Evolutionary conservation across 2,888 invertebrate species (phyloP), one percentile per base, ranked within the genome.

Genomic region (Spatulosminthurus flaviceps): DNA sequence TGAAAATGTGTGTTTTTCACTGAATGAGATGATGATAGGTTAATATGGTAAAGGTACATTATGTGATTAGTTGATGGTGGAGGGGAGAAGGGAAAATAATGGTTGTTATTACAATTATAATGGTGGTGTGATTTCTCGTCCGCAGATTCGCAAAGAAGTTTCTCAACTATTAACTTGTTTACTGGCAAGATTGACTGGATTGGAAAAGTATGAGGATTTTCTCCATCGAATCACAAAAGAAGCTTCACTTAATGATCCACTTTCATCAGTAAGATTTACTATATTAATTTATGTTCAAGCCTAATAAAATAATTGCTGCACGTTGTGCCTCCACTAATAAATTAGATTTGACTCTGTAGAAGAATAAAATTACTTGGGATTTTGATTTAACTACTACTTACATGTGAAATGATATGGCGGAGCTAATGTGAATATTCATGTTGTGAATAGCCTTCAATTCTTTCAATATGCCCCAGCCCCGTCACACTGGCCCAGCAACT

Each of bases 141-240:
- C 72, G n/a, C 75, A 84, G 84, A 82, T 83, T 74, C 90, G 95
- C 74, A 91, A 92, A 82, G 94, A 94, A 87, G 94, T 96, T 83
- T 94, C 95, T 7, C 91, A 92, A 26, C 91, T 96, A 86, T 89
- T 96, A 82, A 95, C 96, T 88, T 93, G 94, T 87, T 91, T 97
- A 72, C 91, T 96, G 75, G 93, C 94, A 86, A 92, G 95, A 88
- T 89, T 97, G 85, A 94, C 95, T 19, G 93, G 94, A 11, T 89
- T 97, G 77, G 96, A 97, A 87, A 92, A 93, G 85, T 97, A 97
- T 89, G 97, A 97, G 88, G 94, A 93, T 86, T 92, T 92, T 0
- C 88, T 95, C 82, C 90, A 90, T 43, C 91, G 92, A 82, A 89
- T 93, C 76, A 81, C 81, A 66, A 72, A 80, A 60, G 83, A 84